Evolutionary conservation across 2,113 vertebrate genomes (phyloP).

Genomic region (Brachyhypopomus occidentalis): DNA sequence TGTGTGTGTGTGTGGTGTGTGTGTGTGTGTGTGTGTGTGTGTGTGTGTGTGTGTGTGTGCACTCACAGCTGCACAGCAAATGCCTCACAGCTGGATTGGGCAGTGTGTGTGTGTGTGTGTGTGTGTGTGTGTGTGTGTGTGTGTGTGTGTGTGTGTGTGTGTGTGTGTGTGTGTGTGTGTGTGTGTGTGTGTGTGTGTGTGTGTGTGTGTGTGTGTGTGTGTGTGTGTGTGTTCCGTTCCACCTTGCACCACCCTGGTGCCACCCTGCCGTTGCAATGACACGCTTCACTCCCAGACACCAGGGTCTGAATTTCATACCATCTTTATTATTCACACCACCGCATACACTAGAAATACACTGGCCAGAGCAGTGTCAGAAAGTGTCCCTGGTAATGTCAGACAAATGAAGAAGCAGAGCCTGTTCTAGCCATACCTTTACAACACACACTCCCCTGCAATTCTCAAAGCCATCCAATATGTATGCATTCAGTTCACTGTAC

Average conservation of each 20-base stretch:
- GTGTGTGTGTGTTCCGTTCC: constrained; percentile 11
- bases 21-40: too few species aligned
- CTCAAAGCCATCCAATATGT: constrained; percentile 1
- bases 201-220: constrained; percentile 3
- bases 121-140: too few species aligned
- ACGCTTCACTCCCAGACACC: constrained; percentile 39
- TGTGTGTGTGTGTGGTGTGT: too few species aligned
- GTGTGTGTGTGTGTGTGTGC: constrained; percentile 31
- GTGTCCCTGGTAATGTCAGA: constrained; percentile 28
- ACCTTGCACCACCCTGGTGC: constrained; percentile 1
- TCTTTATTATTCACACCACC: constrained; percentile 33
- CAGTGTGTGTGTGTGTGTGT: too few species aligned
- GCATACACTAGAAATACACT: constrained; percentile 11
- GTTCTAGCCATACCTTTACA: not conserved
- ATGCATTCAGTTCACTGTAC: constrained; percentile 16
- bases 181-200: not conserved
- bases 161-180: not conserved
- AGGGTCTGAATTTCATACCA: constrained; percentile 45
- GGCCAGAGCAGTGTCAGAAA: constrained; percentile 12
- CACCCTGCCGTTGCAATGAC: constrained; percentile 16
- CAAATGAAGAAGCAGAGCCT: constrained; percentile 34
- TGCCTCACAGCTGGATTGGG: constrained; percentile 51
- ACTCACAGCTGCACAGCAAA: constrained; percentile 48
- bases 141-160: too few species aligned
- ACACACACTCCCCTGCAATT: not conserved